Evolutionary conservation across 2,888 invertebrate genomes (phyloP), one percentile per base, ranked within the genome.

Genomic region (Polydesmus complanatus): DNA sequence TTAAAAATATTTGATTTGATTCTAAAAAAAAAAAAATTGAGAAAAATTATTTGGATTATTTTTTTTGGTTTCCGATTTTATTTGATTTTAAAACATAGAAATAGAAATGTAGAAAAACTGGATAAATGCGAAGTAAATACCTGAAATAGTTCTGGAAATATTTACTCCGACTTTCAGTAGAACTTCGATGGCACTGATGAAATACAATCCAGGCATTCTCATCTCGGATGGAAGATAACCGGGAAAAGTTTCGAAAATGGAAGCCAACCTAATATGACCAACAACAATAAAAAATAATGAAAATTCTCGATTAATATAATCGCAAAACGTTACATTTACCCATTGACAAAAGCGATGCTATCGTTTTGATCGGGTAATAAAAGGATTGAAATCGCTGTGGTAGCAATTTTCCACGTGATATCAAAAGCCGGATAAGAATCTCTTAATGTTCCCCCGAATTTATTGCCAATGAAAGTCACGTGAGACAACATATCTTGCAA

Each of bases 191-290:
- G 60, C 60, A 1, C 55, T 55, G 25, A 60, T 37, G 19, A 60
- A 47, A 25, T 60, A 47, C 18, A 60, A 27, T 2, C 58, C 54
- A n/a, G 60, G 60, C 21, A 60, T 1, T 55, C 26, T 22, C 54
- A 56, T 56, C 47, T 60, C 48, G 5, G 27, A 11, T 18, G 60
- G 60, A 11, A 60, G 26, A 22, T 60, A 60, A 26, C 55, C 56
- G 1, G 60, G 60, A 37, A 60, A 27, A 11, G 60, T 55, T 27
- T 60, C 60, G 11, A 60, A 22, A 14, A 27, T 56, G 25, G 55
- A 48, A 14, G 56, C 49, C 50, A 60, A 48, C 25, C 60, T 60
- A 47, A 21, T 58, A 2, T 21, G n/a, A 22, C n/a, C 11, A 52
- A 52, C n/a, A 11, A 52, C 5, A 22, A 52, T 21, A 22, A 3